A percentile compares a stretch with the other conserved stretches of the same genome.
phyloP scores from a whole-genome alignment of 2,113 vertebrate species.

The Cinclus cinclus region DNA sequence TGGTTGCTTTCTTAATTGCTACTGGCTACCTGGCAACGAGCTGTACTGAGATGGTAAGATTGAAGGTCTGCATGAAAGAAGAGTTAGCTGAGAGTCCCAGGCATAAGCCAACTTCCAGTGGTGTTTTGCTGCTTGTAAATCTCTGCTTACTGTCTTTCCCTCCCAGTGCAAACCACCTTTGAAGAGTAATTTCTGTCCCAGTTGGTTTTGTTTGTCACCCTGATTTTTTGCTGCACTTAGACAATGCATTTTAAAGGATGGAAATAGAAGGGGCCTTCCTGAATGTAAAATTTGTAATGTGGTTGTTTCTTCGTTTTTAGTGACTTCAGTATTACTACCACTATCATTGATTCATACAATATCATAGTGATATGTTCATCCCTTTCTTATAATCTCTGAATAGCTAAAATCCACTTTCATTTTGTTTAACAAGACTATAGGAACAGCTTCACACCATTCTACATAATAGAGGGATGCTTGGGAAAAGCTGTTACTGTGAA shows the following conservation, averaged over 20 bases:
- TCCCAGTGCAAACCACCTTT: not conserved
- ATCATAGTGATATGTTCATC: not conserved
- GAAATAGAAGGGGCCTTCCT: not conserved
- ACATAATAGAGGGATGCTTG: not conserved
- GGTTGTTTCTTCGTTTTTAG: not conserved
- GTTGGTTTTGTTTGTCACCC: not conserved
- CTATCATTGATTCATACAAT: not conserved
- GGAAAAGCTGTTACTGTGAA: not conserved
- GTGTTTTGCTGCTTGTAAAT: not conserved
- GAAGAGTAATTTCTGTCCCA: not conserved
- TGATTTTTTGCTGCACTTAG: not conserved
- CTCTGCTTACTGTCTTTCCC: not conserved
- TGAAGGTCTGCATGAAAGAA: not conserved
- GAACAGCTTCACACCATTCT: not conserved
- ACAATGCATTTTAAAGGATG: not conserved
- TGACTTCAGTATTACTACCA: not conserved
- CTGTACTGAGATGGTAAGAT: not conserved
- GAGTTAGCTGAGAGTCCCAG: not conserved
- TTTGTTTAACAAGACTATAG: not conserved
- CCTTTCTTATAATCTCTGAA: not conserved
- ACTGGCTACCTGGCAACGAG: not conserved
- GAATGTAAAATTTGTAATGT: not conserved
- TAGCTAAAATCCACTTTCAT: rapidly evolving
- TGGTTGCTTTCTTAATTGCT: not conserved
- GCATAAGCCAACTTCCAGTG: not conserved